Evolutionary conservation across 2,797 vertebrate genomes (phyloP), one percentile per base, ranked within the genome.

Genomic region (Coregonus suidteri): DNA sequence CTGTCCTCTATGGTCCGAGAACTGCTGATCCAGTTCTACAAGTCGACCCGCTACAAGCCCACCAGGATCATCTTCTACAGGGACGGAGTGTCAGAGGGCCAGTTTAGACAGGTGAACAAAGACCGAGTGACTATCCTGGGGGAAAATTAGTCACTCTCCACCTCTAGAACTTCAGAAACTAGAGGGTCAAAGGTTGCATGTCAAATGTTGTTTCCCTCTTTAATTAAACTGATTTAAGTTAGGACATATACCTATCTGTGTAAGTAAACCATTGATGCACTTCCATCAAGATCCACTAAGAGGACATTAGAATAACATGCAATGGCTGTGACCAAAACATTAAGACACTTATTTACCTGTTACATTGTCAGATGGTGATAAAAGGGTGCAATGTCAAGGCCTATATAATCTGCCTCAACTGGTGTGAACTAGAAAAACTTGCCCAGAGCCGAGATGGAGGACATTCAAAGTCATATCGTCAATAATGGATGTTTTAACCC

Each of bases 21-120:
- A 87, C 91, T 99, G 66, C 96, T 99, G 79, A 99, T 99, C 88
- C 98, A 99, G 85, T 99, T 99, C 93, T 99, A 99, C 95, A 99
- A 99, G 86, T 99, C 98, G 2, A 99, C 98, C 1, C 96, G 98
- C 67, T 99, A 99, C 94, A 99, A 99, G 86, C 98, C 98, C 89
- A 99, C 98, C 1, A 90, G 98, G 2, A 99, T 99, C 91, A 99
- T 99, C 93, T 99, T 98, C 93, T 99, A 99, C 87, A 95, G 98
- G 85, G 98, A 99, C 14, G 98, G 98, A 5, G 98, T 99, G 83
- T 99, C 98, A 74, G 98, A 99, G 88, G 98, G 97, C 81, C 98
- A 99, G 87, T 99, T 99, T 91, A 95, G 97, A 93, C 98, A 99
- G 98, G 97, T 98, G 74, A 76, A 81, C 68, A 6, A 4, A 20